Evolutionary conservation across 2,888 invertebrate genomes (phyloP).

Genomic region (Pasiphila rectangulata): DNA sequence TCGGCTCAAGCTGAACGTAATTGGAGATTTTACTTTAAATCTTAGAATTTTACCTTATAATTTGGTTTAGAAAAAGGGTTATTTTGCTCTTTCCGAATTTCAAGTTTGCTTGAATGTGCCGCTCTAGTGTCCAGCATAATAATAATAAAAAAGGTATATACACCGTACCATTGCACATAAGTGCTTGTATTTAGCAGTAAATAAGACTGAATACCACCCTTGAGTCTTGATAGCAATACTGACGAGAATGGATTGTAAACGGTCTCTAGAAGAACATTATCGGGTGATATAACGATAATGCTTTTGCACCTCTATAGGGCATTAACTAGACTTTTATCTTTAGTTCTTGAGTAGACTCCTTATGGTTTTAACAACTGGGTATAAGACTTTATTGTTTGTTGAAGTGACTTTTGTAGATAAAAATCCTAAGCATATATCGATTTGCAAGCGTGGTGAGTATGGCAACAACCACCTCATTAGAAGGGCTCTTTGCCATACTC

Average conservation of each 20-base stretch:
- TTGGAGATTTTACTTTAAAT: no score
- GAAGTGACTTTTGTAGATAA: neutral
- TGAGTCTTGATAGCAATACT: conserved; percentile 17
- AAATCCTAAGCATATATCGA: no score
- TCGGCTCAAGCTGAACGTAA: no score
- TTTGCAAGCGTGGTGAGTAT: no score
- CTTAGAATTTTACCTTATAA: no score
- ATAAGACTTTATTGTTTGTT: neutral
- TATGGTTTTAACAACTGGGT: conserved; percentile 7
- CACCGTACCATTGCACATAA: no score
- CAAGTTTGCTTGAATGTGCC: no score
- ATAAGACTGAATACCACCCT: conserved; percentile 8
- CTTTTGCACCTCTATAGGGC: conserved; percentile 18
- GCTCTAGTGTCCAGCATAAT: neutral
- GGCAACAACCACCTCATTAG: no score
- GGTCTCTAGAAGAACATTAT: conserved; percentile 30
- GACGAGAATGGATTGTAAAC: conserved; percentile 25
- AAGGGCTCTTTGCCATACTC: no score
- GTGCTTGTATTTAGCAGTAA: conserved; percentile 4
- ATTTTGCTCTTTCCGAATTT: no score
- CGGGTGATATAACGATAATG: conserved; percentile 36
- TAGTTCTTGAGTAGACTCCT: conserved; percentile 12
- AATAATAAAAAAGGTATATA: neutral
- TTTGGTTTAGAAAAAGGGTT: no score
- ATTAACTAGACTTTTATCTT: conserved; percentile 21